Evolutionary conservation across 64 coral and sea anemone genomes (phyloP), one percentile per base, ranked within the genome.

Genomic region (Stylophora pistillata): DNA sequence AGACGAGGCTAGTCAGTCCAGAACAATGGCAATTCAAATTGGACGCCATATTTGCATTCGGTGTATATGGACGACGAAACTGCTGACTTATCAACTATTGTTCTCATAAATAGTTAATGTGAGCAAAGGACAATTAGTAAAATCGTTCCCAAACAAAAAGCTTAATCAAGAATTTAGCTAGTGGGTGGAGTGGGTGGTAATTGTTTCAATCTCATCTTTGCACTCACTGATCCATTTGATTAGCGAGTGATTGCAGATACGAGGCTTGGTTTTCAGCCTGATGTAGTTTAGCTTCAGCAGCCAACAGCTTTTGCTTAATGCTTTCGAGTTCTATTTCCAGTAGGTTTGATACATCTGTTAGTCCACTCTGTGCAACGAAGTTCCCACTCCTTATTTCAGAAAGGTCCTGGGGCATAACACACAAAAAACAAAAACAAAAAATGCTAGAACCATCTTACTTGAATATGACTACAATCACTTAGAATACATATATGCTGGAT

Each of bases 291-390:
- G 70, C 57, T 2, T 77, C 62, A 3, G 86, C 87, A 76, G 20
- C 30, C 5, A 66, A 31, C 13, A 96, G 59, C 23, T 77, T 79
- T 21, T 69, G 30, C 15, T 27, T 55, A 4, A 86, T 64, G 87
- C 90, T 89, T 0, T 73, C 15, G 34, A 86, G 53, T 21, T 96
- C 91, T 34, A 9, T 30, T 55, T 47, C 26, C 1, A 96, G 47
- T 16, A 96, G 28, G 60, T 90, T 93, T 2, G 90, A 90, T 29
- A 83, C 82, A 74, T 96, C 81, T 37, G 81, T 88, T 41, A 96
- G 76, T 55, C 90, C 90, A 73, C 71, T 77, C 15, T 68, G 77
- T 20, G 89, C 10, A 29, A 89, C 85, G 10, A 96, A 89, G 59
- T 92, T 85, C 32, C 94, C 90, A 52, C 86, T 96, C 61, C 58